Conservation (phyloP, 2,888 invertebrate species). For the Pegoplata infirma region DNA sequence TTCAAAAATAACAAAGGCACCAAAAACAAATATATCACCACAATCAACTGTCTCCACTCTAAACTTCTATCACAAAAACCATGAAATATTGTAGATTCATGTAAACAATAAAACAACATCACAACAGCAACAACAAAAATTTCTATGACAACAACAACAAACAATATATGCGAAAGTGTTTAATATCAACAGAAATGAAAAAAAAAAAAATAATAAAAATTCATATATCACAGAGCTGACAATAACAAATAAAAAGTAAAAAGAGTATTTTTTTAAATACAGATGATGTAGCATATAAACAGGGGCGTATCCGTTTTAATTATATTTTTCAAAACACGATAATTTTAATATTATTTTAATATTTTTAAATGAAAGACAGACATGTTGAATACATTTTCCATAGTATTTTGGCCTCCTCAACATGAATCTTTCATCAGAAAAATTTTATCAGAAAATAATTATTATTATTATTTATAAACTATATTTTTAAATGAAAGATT, state of each 20-base stretch:
- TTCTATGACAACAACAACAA: not conserved
- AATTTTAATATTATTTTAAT: too few species aligned
- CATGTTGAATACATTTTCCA: too few species aligned
- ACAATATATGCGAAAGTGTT: slow-evolving; percentile 33
- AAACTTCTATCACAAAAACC: slow-evolving; percentile 33
- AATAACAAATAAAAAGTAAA: slow-evolving; percentile 13
- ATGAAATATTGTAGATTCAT: slow-evolving; percentile 48
- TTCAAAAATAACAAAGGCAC: not conserved
- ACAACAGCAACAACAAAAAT: not conserved
- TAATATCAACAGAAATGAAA: slow-evolving; percentile 37
- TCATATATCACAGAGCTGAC: slow-evolving; percentile 21
- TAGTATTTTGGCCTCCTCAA: too few species aligned
- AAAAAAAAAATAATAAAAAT: not conserved
- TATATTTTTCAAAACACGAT: too few species aligned
- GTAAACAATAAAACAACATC: slow-evolving; percentile 54
- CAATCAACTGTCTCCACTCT: slow-evolving; percentile 21
- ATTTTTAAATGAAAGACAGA: too few species aligned
- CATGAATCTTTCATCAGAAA: too few species aligned
- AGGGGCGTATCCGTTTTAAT: too few species aligned
- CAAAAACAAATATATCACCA: slow-evolving; percentile 12
- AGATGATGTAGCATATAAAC: too few species aligned
- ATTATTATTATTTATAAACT: too few species aligned
- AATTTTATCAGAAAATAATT: too few species aligned
- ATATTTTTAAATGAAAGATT: too few species aligned
- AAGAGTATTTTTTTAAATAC: too few species aligned